Percentiles rank a stretch among this genome's conserved stretches.
Conservation (phyloP, 2,888 invertebrate genomes). For the Andrena bicolor region DNA sequence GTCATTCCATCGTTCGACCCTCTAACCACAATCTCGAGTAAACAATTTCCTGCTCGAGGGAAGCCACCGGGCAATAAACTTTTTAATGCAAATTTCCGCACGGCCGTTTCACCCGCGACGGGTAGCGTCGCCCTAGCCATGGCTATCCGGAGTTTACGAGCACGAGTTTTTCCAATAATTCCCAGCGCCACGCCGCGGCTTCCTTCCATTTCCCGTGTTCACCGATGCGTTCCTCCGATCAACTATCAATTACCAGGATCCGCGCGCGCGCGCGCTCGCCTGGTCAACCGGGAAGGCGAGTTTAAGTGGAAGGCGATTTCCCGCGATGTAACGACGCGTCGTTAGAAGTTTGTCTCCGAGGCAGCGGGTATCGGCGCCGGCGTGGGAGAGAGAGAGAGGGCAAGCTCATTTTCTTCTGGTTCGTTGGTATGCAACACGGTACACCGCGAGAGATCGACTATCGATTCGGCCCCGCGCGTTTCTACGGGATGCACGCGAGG, state of each 20-base stretch:
- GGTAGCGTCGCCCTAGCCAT: not conserved
- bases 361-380: slow-evolving; percentile 10
- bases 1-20: not conserved
- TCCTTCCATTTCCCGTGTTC: slow-evolving; percentile 48
- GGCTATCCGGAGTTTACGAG: slow-evolving; percentile 31
- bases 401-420: slow-evolving; percentile 63
- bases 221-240: slow-evolving; percentile 69
- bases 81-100: slow-evolving; percentile 44
- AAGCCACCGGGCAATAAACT: slow-evolving; percentile 29
- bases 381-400: slow-evolving; percentile 10
- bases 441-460: slow-evolving; percentile 70
- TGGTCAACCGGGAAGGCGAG: slow-evolving; percentile 39
- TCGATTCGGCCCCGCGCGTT: slow-evolving; percentile 61
- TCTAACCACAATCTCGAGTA: slow-evolving; percentile 11
- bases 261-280: slow-evolving; percentile 32
- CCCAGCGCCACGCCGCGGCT: slow-evolving; percentile 5
- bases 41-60: slow-evolving; percentile 7
- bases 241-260: slow-evolving; percentile 75
- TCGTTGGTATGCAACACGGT: slow-evolving; percentile 70
- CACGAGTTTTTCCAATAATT: slow-evolving; percentile 52
- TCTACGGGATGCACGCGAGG: slow-evolving; percentile 63
- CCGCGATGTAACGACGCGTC: slow-evolving; percentile 44
- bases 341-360: slow-evolving; percentile 64
- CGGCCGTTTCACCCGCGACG: slow-evolving; percentile 4
- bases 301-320: slow-evolving; percentile 55